Percentiles rank a stretch among this genome's conserved stretches.
Conservation (phyloP, 2,797 vertebrate genomes). For the Emys orbicularis region DNA sequence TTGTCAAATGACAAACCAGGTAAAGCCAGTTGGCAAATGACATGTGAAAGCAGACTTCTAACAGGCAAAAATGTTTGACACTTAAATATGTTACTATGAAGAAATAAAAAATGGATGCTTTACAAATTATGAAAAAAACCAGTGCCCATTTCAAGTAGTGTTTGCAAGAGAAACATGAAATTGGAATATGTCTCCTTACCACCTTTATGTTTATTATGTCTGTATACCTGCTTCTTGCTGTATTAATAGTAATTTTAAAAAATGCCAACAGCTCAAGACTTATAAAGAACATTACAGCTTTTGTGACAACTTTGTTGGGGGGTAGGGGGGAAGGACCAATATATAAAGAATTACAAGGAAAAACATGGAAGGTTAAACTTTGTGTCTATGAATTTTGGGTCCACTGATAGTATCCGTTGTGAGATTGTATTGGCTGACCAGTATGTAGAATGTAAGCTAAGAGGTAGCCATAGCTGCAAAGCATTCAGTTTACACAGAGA, state of each 20-base stretch:
- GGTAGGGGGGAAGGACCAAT: neutral
- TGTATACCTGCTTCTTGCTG: neutral
- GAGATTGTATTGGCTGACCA: neutral
- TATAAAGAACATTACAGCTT: neutral
- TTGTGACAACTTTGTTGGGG: neutral
- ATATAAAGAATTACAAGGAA: neutral
- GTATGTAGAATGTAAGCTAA: neutral
- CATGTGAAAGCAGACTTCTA: neutral
- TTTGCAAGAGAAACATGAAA: neutral
- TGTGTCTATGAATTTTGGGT: constrained; percentile 2
- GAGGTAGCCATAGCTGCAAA: neutral
- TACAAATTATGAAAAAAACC: neutral
- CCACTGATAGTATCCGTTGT: neutral
- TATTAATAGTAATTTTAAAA: neutral
- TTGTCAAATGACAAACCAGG: neutral
- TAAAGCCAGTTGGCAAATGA: neutral
- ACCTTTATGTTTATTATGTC: neutral
- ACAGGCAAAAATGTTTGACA: neutral
- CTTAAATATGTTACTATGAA: neutral
- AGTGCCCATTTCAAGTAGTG: neutral
- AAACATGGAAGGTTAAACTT: neutral
- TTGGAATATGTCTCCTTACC: neutral
- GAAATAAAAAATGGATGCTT: neutral
- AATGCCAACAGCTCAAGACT: neutral
- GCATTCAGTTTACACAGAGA: neutral